Base-by-base conservation (phyloP, 2,113 vertebrate species). In the Dascyllus trimaculatus region DNA sequence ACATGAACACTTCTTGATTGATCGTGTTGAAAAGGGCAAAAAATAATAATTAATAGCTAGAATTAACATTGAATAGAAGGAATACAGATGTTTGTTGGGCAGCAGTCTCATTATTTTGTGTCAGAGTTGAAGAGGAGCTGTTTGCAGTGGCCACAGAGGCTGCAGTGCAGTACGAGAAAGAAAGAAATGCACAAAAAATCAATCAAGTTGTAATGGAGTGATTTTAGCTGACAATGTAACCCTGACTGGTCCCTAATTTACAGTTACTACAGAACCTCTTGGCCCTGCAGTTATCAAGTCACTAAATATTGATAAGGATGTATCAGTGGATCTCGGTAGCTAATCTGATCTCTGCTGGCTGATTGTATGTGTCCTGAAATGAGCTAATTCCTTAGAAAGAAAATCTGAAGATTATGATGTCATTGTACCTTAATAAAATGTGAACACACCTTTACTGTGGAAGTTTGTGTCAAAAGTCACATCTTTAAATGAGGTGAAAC, bases 251-350 rank as follows among this genome's bases (percentile, higher is more conserved):
- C 64, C 24, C n/a, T 52, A 11, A 26, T 38, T 2, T 32, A n/a
- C 38, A 40, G 54, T 43, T 64, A n/a, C 22, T n/a, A 11, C 7
- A 64, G 48, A 72, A 32, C 49, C 3, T 52, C 10, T 32, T 17
- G 18, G 14, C 75, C 63, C 70, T 70, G 40, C 46, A 43, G 57
- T 43, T 46, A 59, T 67, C 11, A 52, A 2, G 32, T 29, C 21
- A 69, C n/a, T 74, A 19, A 57, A 85, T 85, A 76, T 62, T 68
- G 43, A 84, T 60, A 64, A 11, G 18, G 59, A 46, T 18, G 11
- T 38, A 35, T 71, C 40, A 48, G 58, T 24, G 19, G 64, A 74
- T 75, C 59, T 70, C 21, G 8, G n/a, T 1, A 29, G 38, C 25
- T 29, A 57, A 54, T 18, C 19, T 38, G 53, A 61, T 61, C 35